Conservation (phyloP, 1,140 invertebrate genomes). For the Brachionus rotundiformis region DNA sequence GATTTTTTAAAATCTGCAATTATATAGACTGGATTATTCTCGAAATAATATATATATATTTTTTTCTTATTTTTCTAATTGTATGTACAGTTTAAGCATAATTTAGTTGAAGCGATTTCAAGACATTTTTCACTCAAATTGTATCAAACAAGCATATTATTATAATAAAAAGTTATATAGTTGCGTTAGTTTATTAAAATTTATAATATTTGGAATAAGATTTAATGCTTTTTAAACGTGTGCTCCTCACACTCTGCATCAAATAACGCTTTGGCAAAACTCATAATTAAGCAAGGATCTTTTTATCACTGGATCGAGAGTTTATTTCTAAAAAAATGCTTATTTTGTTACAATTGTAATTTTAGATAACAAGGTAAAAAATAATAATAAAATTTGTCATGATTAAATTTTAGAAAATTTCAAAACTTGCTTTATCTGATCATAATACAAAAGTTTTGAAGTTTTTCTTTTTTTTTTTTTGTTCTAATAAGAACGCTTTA, state of each 20-base stretch:
- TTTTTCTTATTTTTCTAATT: background rate
- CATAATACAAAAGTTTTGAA: background rate
- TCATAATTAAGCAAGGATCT: background rate
- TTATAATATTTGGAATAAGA: too few relatives aligned
- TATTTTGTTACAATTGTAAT: background rate
- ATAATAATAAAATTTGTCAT: slow-evolving; percentile 19
- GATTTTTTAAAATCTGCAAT: background rate
- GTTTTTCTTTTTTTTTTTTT: background rate
- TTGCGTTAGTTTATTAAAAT: background rate
- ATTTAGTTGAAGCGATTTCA: slow-evolving; percentile 5
- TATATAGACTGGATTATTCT: background rate
- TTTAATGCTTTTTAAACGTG: background rate
- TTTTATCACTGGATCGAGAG: background rate
- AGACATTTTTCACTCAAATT: slow-evolving; percentile 1
- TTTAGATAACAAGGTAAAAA: background rate
- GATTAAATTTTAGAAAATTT: slow-evolving; percentile 1
- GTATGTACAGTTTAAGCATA: background rate
- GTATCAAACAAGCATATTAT: background rate
- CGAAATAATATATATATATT: background rate
- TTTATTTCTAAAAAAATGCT: background rate
- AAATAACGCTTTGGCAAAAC: slow-evolving; percentile 1
- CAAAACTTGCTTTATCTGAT: background rate
- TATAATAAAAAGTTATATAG: background rate
- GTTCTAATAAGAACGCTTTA: slow-evolving; percentile 26
- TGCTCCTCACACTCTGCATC: background rate